Evolutionary conservation across 2,113 vertebrate genomes (phyloP).

Genomic region (Rhynchopsitta pachyrhyncha): DNA sequence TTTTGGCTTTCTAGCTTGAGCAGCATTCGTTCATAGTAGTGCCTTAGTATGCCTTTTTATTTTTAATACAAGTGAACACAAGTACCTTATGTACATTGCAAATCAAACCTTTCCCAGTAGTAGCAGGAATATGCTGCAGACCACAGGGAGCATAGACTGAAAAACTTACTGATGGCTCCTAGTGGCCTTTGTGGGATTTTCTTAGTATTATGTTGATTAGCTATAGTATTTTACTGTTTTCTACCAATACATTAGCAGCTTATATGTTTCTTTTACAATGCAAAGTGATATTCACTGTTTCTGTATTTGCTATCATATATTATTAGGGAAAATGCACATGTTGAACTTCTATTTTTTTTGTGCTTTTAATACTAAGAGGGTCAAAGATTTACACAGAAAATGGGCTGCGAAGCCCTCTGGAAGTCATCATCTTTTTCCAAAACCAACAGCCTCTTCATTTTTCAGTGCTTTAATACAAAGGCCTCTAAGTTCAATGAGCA

Average conservation of each 20-base stretch:
- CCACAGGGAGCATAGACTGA: background rate
- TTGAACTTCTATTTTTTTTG: background rate
- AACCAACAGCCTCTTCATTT: background rate
- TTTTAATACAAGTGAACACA: background rate
- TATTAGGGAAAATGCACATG: background rate
- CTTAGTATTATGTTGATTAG: background rate
- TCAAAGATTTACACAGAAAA: background rate
- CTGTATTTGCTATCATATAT: background rate
- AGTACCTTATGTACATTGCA: background rate
- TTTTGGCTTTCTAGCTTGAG: background rate
- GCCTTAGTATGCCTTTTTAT: background rate
- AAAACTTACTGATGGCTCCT: background rate
- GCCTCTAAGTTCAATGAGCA: background rate
- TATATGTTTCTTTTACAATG: background rate
- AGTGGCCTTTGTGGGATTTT: background rate
- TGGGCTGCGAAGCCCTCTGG: background rate
- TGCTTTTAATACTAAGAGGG: background rate
- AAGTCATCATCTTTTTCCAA: background rate
- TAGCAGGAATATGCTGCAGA: background rate
- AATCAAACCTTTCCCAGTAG: background rate
- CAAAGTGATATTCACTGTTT: background rate
- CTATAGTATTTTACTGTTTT: background rate
- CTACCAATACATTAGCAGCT: background rate
- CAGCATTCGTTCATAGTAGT: background rate
- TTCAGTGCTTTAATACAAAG: background rate